Conservation (phyloP, 2,888 invertebrate species). For the Trichopoda pennipes region DNA sequence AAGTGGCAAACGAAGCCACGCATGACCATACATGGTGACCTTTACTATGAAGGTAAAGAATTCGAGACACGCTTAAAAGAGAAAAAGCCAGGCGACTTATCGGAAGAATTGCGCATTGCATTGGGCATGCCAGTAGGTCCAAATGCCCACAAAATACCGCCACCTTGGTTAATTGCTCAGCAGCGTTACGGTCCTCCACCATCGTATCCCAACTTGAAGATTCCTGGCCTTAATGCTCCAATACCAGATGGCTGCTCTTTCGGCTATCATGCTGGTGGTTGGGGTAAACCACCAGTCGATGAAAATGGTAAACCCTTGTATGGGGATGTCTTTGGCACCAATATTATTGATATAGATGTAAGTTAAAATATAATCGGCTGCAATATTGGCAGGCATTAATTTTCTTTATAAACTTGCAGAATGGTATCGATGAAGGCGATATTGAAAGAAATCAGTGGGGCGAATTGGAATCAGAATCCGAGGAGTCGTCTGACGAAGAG, state of each 20-base stretch:
- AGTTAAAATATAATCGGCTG: conserved; percentile 69
- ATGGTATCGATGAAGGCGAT: conserved; percentile 89
- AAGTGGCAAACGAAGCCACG: conserved; percentile 99
- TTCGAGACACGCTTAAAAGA: conserved; percentile 98
- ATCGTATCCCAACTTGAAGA: conserved; percentile 98
- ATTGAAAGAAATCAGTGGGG: conserved; percentile 98
- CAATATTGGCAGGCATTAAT: not conserved
- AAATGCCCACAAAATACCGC: conserved; percentile 93
- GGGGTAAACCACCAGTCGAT: conserved; percentile 99
- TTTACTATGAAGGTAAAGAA: conserved; percentile 99
- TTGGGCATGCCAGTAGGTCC: conserved; percentile 99
- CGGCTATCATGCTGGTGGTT: conserved; percentile 99
- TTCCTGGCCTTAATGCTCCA: conserved; percentile 98
- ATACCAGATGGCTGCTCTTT: conserved; percentile 99
- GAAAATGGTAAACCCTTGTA: conserved; percentile 98
- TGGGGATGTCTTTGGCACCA: conserved; percentile 98
- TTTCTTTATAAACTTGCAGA: conserved; percentile 77
- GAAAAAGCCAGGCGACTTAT: conserved; percentile 98
- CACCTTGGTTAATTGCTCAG: conserved; percentile 91
- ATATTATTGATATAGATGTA: conserved; percentile 87
- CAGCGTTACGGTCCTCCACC: conserved; percentile 97
- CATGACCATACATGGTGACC: conserved; percentile 99
- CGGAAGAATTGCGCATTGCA: conserved; percentile 97
- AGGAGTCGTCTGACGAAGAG: conserved; percentile 84
- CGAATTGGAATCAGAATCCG: conserved; percentile 93